Evolutionary conservation across 2,113 vertebrate species (phyloP).

Genomic region (Pseudorasbora parva): DNA sequence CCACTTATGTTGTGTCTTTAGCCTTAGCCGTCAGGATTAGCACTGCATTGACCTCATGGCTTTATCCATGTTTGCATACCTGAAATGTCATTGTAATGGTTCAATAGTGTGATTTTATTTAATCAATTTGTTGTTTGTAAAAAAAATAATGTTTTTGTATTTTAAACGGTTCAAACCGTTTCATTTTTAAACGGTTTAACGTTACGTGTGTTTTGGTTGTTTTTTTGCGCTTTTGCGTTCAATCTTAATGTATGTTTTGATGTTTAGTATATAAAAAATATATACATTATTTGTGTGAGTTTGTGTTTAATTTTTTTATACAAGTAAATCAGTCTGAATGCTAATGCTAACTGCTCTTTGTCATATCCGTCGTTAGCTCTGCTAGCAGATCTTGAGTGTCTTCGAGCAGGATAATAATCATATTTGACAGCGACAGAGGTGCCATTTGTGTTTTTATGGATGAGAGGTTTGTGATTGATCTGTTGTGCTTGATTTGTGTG

Average conservation of each 20-base stretch:
- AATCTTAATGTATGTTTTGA: not conserved
- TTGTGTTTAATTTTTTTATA: not conserved
- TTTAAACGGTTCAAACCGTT: too few relatives aligned
- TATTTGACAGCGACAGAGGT: not conserved
- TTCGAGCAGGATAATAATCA: not conserved
- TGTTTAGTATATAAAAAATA: not conserved
- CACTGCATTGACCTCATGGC: constrained; percentile 16
- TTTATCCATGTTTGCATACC: not conserved
- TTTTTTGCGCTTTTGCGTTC: too few relatives aligned
- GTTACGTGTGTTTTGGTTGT: not conserved
- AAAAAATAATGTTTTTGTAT: too few relatives aligned
- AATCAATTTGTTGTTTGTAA: too few relatives aligned
- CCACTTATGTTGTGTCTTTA: constrained; percentile 12
- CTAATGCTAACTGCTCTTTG: constrained; percentile 43
- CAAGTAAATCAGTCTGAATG: not conserved
- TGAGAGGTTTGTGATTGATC: not conserved
- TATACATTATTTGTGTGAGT: not conserved
- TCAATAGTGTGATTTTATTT: not conserved
- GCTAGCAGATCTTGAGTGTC: not conserved
- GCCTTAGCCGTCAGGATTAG: constrained; percentile 30
- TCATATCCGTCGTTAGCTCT: constrained; percentile 21
- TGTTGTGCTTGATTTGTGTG: constrained; percentile 5
- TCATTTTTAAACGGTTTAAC: too few relatives aligned
- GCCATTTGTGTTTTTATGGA: not conserved
- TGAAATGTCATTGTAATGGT: not conserved